Base-by-base conservation (phyloP, 1,140 invertebrate species). In the Bactericera cockerelli region DNA sequence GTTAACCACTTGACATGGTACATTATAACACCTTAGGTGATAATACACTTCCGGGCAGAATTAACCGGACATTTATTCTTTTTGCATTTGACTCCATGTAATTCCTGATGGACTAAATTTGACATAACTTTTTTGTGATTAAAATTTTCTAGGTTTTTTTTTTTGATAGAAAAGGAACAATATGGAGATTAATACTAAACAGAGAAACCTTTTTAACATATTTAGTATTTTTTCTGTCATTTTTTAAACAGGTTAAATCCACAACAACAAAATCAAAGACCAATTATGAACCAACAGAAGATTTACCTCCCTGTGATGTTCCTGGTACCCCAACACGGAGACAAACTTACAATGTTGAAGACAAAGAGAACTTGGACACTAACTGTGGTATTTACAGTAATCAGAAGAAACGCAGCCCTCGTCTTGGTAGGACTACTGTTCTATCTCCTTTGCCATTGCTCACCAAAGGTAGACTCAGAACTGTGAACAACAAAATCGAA, bases 341-440 rank as follows among this genome's bases (percentile, higher is more conserved):
- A 26, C 58, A 54, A 49, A 59, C 58, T 6, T 59, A 59, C 42
- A 8, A 19, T 25, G 26, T 59, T n/a, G 38, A 59, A 25, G 38
- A 54, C 28, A 59, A 59, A 59, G 58, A 59, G 26, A 59, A 59
- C 26, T 26, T 55, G 33, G 13, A 49, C 2, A 39, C 58, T 10
- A 54, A 59, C 42, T 26, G 49, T 25, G 42, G 42, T 19, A 16
- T 49, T n/a, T 49, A 49, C n/a, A 49, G 42, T 22, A 49, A 49
- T n/a, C 6, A 49, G 22, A 6, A 22, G 22, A 49, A 3, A n/a
- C 42, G 42, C 19, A 49, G 42, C 22, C 42, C 42, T 22, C 42
- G 42, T n/a, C 6, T 49, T 49, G 42, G 42, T 19, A 49, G 42
- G 19, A 16, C 6, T 49, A 49, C 42, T 19, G 42, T 49, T 6